phyloP scores from a whole-genome alignment of 2,888 invertebrate species.

The Aquatica leii region DNA sequence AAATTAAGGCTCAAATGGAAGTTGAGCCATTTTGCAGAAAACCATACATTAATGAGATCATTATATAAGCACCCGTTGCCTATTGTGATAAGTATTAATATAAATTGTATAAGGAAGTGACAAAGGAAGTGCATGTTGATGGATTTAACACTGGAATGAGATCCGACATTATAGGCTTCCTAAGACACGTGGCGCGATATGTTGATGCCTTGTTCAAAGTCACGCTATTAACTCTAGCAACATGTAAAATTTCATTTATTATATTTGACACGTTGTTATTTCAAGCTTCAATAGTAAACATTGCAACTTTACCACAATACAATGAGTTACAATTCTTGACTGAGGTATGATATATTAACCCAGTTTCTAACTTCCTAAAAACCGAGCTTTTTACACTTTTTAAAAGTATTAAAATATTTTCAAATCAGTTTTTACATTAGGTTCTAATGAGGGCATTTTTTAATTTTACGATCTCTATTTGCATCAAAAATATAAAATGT shows the following conservation, averaged over 20 bases:
- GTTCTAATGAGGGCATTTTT: no score
- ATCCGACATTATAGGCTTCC: slow-evolving; percentile 30
- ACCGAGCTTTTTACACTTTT: no score
- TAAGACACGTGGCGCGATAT: slow-evolving; percentile 30
- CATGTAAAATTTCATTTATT: slow-evolving; percentile 34
- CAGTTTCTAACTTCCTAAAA: no score
- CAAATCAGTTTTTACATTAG: no score
- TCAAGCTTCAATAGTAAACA: slow-evolving; percentile 26
- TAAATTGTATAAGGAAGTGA: slow-evolving; percentile 29
- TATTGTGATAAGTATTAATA: slow-evolving; percentile 26
- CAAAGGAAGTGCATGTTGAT: slow-evolving; percentile 34
- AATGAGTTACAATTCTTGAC: no score
- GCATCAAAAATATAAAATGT: no score
- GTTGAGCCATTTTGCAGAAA: slow-evolving; percentile 22
- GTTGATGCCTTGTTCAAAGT: slow-evolving; percentile 26
- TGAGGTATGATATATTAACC: no score
- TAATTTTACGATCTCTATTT: no score
- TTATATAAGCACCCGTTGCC: slow-evolving; percentile 20
- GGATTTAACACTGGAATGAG: slow-evolving; percentile 32
- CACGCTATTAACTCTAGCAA: slow-evolving; percentile 33
- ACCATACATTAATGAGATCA: slow-evolving; percentile 23
- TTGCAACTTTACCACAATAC: no score
- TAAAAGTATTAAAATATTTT: no score
- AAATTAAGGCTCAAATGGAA: slow-evolving; percentile 26
- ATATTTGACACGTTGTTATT: slow-evolving; percentile 18